Percentiles rank a stretch among this genome's conserved stretches.
These are phyloP conservation scores for Nematostella vectensis DNA, from an alignment of 92 coral and sea anemone genomes.

Conservation along the genomic window DNA sequence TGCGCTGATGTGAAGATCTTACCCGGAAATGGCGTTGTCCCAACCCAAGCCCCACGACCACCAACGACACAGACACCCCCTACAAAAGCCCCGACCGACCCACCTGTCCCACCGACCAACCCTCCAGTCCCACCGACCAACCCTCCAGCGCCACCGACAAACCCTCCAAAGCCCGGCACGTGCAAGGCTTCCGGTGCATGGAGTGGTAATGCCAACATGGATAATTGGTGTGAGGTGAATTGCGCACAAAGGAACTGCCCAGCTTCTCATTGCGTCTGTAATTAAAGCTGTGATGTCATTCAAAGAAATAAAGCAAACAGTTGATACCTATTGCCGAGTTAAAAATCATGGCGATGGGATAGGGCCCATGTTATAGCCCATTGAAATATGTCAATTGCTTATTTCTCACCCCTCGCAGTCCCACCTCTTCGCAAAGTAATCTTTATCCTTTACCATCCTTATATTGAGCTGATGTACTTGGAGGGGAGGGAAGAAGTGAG, in stretches of 20 bases:
- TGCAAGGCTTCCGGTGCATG: slow-evolving; percentile 52
- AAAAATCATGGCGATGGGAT: too few species aligned
- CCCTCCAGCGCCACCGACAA: slow-evolving; percentile 11
- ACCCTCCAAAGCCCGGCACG: slow-evolving; percentile 4
- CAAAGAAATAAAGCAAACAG: too few species aligned
- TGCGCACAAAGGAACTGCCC: slow-evolving; percentile 58
- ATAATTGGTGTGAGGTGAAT: slow-evolving; percentile 51
- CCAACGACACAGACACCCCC: slow-evolving; percentile 24
- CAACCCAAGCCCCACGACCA: slow-evolving; percentile 13
- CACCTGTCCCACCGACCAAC: slow-evolving; percentile 18
- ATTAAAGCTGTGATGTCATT: too few species aligned
- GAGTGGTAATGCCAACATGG: slow-evolving; percentile 38
- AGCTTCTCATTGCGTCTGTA: slow-evolving; percentile 32
- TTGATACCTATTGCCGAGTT: too few species aligned
- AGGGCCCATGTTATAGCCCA: too few species aligned
- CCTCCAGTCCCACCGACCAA: slow-evolving; percentile 18
- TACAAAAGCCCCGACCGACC: slow-evolving; percentile 11
- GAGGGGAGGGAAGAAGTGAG: too few species aligned
- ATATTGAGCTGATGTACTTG: too few species aligned
- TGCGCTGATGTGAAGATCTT: slow-evolving; percentile 80
- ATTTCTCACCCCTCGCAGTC: too few species aligned
- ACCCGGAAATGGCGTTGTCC: slow-evolving; percentile 28
- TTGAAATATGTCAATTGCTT: too few species aligned
- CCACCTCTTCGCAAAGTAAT: too few species aligned
- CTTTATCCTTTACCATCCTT: too few species aligned